Percentiles rank a stretch among this genome's conserved stretches.
These are phyloP conservation scores for Forbesichthys agassizii DNA, from an alignment of 2,113 vertebrate genomes.

Conservation along the genomic window DNA sequence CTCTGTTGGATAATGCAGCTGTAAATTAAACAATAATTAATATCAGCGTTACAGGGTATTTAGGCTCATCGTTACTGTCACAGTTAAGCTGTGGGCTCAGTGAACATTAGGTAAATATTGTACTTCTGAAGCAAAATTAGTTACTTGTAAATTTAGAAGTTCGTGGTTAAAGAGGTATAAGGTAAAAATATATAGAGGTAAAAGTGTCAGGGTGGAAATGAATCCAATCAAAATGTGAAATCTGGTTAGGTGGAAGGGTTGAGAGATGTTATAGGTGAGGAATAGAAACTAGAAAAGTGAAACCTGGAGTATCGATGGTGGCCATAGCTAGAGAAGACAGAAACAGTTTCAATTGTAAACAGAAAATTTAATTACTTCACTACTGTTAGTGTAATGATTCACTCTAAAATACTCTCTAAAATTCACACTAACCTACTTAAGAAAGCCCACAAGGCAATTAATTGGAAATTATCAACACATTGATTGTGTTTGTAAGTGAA, in stretches of 20 bases:
- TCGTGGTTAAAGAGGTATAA: too few relatives aligned
- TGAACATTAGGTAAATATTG: too few relatives aligned
- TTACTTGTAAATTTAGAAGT: too few relatives aligned
- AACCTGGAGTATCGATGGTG: constrained; percentile 66
- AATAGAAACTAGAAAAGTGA: constrained; percentile 44
- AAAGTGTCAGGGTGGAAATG: not conserved
- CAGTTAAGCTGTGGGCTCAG: too few relatives aligned
- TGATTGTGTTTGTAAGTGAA: not conserved
- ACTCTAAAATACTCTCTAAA: too few relatives aligned
- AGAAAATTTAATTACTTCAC: not conserved
- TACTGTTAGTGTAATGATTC: constrained; percentile 1
- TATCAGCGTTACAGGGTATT: too few relatives aligned
- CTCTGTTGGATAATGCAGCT: constrained; percentile 27
- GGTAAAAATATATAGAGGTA: too few relatives aligned
- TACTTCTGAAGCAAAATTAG: too few relatives aligned
- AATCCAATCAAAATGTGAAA: not conserved
- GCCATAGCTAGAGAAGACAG: constrained; percentile 60
- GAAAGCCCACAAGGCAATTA: constrained; percentile 11
- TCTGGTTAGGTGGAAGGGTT: not conserved
- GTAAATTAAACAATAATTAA: not conserved
- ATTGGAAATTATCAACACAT: constrained; percentile 8
- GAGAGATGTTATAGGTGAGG: constrained; percentile 5
- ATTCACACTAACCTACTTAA: too few relatives aligned
- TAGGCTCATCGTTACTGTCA: too few relatives aligned
- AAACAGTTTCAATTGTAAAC: constrained; percentile 28